Conservation (phyloP, 2,797 vertebrate species). For the Coccyzus lansbergi region DNA sequence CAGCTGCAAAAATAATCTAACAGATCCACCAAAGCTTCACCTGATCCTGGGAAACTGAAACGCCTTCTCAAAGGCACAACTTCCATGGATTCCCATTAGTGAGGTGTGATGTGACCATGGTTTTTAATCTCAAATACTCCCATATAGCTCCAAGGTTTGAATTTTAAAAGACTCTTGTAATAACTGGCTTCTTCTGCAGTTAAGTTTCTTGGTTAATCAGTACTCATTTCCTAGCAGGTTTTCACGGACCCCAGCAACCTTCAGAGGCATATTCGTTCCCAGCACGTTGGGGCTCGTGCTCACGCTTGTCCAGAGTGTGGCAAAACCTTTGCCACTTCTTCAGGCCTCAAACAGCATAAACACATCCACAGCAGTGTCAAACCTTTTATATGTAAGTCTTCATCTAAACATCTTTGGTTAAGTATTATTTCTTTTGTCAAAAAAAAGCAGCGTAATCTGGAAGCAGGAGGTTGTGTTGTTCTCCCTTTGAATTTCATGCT, state of each 20-base stretch:
- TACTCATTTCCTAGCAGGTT: conserved; percentile 98
- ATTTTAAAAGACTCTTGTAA: conserved; percentile 16
- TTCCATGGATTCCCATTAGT: neutral
- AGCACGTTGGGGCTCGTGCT: conserved; percentile 97
- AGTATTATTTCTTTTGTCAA: conserved; percentile 40
- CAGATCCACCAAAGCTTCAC: neutral
- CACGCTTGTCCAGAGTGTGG: conserved; percentile 99
- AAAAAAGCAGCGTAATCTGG: neutral
- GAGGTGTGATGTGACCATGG: neutral
- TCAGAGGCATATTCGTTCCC: conserved; percentile 99
- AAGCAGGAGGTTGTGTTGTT: neutral
- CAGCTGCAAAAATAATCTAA: neutral
- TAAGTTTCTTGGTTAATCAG: conserved; percentile 83
- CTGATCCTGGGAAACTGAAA: neutral
- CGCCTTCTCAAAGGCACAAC: neutral
- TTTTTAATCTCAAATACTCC: neutral
- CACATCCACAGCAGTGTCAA: conserved; percentile 99
- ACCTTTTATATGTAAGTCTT: conserved; percentile 99
- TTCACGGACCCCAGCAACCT: conserved; percentile 99
- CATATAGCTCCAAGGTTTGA: neutral
- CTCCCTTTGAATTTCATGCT: neutral
- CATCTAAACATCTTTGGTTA: conserved; percentile 68
- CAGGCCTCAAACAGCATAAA: conserved; percentile 99
- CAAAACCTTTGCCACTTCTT: conserved; percentile 99
- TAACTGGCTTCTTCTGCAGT: conserved; percentile 50